Base-by-base conservation (phyloP, 1,140 invertebrate species). In the Stenopsyche tienmushanensis region DNA sequence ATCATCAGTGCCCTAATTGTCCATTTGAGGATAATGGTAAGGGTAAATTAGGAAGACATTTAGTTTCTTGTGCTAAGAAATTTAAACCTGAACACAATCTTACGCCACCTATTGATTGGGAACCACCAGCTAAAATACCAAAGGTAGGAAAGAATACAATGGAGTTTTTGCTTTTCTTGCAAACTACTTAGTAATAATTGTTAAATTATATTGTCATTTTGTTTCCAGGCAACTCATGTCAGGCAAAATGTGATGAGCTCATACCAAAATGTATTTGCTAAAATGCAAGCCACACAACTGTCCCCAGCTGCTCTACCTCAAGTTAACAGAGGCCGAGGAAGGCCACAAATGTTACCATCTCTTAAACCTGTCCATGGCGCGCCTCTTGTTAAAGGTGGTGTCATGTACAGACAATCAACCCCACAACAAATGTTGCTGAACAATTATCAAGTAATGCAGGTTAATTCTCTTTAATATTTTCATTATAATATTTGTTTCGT, bases 1-100 rank as follows among this genome's bases (percentile, higher is more conserved):
- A 91, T 74, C 94, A 95, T 78, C 92, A 96, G 72, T 98, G 95
- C 77, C 88, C 92, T 0, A 92, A 94, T 73, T 98, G 96, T 83
- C 90, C 92, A 0, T 97, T 96, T 73, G 95, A 97, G 76, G 93
- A 96, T 72, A 95, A 94, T 74, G 90, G 92, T 60, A 97, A 96
- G 77, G 90, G 91, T n/a, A 96, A 96, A 80, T 78, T 97, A 53
- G 92, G 89, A 0, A 83, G 93, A 15, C 96, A 97, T 81, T 83
- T 91, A 64, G 83, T 90, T n/a, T 88, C 92, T 2, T 98, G 96
- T 80, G 83, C 86, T 15, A 95, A 95, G 77, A 93, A 94, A 76
- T 97, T 96, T 77, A 88, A 92, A 75, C 88, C 91, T 0, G 92
- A 94, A 59, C 80, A 86, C 24, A 96, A 96, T 75, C 72, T 94